Base-by-base conservation (phyloP, 2,113 vertebrate species). In the Sinocyclocheilus anshuiensis region DNA sequence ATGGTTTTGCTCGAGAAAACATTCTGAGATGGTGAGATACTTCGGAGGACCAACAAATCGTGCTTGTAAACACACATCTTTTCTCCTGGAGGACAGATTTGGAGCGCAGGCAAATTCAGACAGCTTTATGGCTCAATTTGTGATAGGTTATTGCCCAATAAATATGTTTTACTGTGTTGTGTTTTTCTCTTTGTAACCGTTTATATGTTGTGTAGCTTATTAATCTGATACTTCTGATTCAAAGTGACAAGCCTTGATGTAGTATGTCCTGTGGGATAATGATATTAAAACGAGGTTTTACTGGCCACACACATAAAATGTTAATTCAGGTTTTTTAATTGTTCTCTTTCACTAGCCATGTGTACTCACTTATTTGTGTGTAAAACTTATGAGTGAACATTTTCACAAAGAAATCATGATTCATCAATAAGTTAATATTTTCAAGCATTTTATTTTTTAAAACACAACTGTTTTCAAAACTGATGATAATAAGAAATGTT, bases 81-180 rank as follows among this genome's bases (percentile, higher is more conserved):
- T 77, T 65, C 83, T 33, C 12, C 57, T 67, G n/a, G 61, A 81
- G 79, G 59, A 24, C 63, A 48, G 15, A 61, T 80, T 61, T 80
- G 57, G 36, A 80, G 86, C 65, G 24, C 71, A 53, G 48, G 80
- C 80, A 72, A 81, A 79, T 84, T 83, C 50, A 59, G 36, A 67
- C 79, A 81, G 63, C 81, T 89, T 87, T 87, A 87, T 50, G 36
- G 74, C 36, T 69, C 57, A 81, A 74, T 85, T 85, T 82, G 78
- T 82, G 78, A 71, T 53, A 86, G 83, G 55, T 86, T 87, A 83
- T 76, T 83, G 86, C 75, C 67, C 26, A 83, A 75, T 89, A 89
- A 89, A 87, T 85, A 45, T 26, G 33, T 59, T 89, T 89, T 87
- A 87, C 78, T 55, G 53, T 65, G 61, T 74, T 81, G 78, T 67